Evolutionary conservation across 1,140 invertebrate genomes (phyloP), one percentile per base, ranked within the genome.

Genomic region (Drosophila burlai): DNA sequence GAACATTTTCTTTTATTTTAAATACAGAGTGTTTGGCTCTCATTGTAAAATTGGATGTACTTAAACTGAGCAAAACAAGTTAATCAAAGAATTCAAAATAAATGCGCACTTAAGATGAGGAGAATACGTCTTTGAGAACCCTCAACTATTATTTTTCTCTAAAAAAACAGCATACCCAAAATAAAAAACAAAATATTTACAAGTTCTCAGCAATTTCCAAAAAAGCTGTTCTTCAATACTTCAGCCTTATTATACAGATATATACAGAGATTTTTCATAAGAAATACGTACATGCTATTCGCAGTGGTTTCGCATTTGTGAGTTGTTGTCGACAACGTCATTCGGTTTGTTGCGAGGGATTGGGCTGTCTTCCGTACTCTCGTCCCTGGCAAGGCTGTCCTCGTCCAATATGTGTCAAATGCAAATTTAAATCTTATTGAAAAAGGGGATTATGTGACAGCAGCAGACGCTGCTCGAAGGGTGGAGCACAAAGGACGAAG

Each of bases 401-500:
- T 90, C 83, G 87, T 86, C 87, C 87, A 91, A 91, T 91, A 91
- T 91, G 87, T 91, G 86, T 91, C 86, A 91, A 91, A 91, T 91
- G 86, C 86, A 91, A 91, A 91, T 91, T 86, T 86, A 83, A 90
- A 91, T 87, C 85, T 87, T 87, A 91, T 91, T 83, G 82, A 90
- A 87, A 91, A 91, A 81, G 76, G 74, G 82, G 74, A 91, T 91
- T 91, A 83, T 86, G 82, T 83, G 86, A 91, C 82, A 86, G 86
- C 79, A 91, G 65, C 82, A 82, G 86, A 82, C 66, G 76, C 77
- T 73, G 58, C 42, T 40, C 38, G 47, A 68, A 71, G 67, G 47
- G 46, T 45, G 47, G 52, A 29, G 47, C 34, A 50, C 45, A 52
- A 49, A 50, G 43, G 24, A 29, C 34, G 40, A 40, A 34, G 36